Evolutionary conservation across 2,113 vertebrate species (phyloP), one percentile per base, ranked within the genome.

Genomic region (Varanus komodoensis): DNA sequence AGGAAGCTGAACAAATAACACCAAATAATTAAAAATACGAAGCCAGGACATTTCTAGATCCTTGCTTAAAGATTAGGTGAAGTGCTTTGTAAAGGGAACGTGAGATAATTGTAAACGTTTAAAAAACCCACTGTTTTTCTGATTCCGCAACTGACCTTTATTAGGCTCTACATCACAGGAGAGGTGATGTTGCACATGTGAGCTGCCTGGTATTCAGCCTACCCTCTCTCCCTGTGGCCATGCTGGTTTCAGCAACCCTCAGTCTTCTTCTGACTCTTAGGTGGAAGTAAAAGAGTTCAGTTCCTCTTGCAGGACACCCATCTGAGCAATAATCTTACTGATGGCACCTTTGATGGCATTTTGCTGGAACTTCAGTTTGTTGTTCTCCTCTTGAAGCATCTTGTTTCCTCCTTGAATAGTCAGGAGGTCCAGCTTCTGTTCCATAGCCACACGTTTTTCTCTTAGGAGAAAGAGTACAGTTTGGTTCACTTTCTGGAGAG

Each of bases 281-380:
- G 92, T 14, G 0, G 92, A 95, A 90, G 94, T 93, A 90, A 96
- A 94, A 34, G 91, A 87, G 19, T 84, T 84, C 3, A 97, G 95
- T 77, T 97, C 96, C 15, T 95, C 94, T 1, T 97, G 95, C 92
- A 97, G 52, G 78, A 94, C 89, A 82, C 95, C 93, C 96, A 97
- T 95, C n/a, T 96, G 96, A 61, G 91, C 91, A 0, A 44, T 93
- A 67, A 97, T 97, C 52, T 96, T 96, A 0, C 94, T 96, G 89
- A 97, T 89, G 0, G 95, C 96, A 64, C 92, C 95, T 73, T 95
- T 96, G 93, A 97, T 93, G 78, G 93, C 91, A 15, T 85, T 93
- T 93, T 97, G 93, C 86, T 97, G 97, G 80, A 96, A 79, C 82
- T 95, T 97, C 92, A 97, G 1, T 86, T 95, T 95, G 0, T 79